Conservation (phyloP, 2,797 vertebrate genomes). For the Garrulus glandarius region DNA sequence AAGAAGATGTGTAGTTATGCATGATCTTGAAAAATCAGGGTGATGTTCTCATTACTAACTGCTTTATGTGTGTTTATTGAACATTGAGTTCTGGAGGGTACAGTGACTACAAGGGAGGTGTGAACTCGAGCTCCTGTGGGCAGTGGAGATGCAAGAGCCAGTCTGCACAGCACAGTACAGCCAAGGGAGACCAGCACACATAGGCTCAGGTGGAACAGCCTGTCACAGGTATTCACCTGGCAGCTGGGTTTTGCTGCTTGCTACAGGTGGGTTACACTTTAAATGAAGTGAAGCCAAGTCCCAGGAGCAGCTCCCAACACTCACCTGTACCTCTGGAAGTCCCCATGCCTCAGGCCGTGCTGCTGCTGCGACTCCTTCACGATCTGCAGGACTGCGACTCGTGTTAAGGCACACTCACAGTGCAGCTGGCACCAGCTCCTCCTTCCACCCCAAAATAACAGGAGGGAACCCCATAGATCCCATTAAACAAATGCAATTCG, state of each 20-base stretch:
- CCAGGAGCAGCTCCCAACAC: not conserved
- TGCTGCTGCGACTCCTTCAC: conserved; percentile 99
- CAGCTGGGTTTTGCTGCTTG: not conserved
- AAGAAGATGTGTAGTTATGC: accelerated
- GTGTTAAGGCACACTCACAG: conserved; percentile 74
- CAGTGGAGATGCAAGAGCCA: not conserved
- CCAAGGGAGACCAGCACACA: not conserved
- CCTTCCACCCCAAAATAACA: not conserved
- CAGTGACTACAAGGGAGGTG: not conserved
- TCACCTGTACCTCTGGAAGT: conserved; percentile 98
- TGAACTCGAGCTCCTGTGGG: not conserved
- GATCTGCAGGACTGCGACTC: conserved; percentile 87
- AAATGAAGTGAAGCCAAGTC: not conserved
- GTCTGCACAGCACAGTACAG: not conserved
- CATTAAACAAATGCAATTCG: accelerated
- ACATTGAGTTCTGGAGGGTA: not conserved
- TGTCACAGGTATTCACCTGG: not conserved
- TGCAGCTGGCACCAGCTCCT: not conserved
- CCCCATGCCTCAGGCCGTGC: conserved; percentile 93
- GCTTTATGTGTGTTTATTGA: not conserved
- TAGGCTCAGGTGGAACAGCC: accelerated
- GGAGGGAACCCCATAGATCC: not conserved
- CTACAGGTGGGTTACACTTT: not conserved
- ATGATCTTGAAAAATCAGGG: not conserved
- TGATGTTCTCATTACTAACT: not conserved